phyloP scores from a whole-genome alignment of 2,888 invertebrate species.

The Pyrochroa serraticornis region DNA sequence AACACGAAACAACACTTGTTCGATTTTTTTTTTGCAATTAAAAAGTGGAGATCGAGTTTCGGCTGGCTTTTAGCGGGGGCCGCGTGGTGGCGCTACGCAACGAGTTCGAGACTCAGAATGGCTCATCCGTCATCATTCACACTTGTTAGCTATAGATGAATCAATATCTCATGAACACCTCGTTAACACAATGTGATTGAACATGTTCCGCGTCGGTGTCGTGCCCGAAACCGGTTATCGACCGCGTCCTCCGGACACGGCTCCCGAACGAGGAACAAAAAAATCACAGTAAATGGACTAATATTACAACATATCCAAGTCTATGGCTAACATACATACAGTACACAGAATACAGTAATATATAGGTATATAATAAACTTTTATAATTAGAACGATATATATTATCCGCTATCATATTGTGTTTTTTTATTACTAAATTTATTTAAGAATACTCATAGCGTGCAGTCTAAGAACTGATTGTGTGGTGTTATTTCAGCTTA shows the following conservation, averaged over 20 bases:
- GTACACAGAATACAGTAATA: slow-evolving; percentile 54
- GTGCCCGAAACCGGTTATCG: neutral
- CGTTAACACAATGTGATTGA: slow-evolving; percentile 58
- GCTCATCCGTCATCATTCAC: slow-evolving; percentile 34
- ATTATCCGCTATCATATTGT: slow-evolving; percentile 53
- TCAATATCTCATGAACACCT: slow-evolving; percentile 57
- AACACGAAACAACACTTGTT: neutral
- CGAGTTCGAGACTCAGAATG: slow-evolving; percentile 26
- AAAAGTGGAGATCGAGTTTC: slow-evolving; percentile 7
- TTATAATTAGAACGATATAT: slow-evolving; percentile 56
- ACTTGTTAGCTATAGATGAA: slow-evolving; percentile 53
- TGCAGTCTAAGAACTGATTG: slow-evolving; percentile 61
- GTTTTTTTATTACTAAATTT: slow-evolving; percentile 57
- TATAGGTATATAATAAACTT: slow-evolving; percentile 55
- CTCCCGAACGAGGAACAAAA: slow-evolving; percentile 27
- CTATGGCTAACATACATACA: slow-evolving; percentile 57
- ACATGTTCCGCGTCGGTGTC: slow-evolving; percentile 23
- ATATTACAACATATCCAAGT: slow-evolving; percentile 53
- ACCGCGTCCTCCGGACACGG: slow-evolving; percentile 3
- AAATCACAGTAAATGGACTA: slow-evolving; percentile 58
- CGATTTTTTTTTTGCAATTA: too few species aligned
- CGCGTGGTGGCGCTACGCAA: neutral
- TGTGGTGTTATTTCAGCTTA: slow-evolving; percentile 53
- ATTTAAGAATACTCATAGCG: slow-evolving; percentile 59
- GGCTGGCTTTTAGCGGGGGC: slow-evolving; percentile 11